phyloP scores from a whole-genome alignment of 2,797 vertebrate genomes.

The Notolabrus celidotus region DNA sequence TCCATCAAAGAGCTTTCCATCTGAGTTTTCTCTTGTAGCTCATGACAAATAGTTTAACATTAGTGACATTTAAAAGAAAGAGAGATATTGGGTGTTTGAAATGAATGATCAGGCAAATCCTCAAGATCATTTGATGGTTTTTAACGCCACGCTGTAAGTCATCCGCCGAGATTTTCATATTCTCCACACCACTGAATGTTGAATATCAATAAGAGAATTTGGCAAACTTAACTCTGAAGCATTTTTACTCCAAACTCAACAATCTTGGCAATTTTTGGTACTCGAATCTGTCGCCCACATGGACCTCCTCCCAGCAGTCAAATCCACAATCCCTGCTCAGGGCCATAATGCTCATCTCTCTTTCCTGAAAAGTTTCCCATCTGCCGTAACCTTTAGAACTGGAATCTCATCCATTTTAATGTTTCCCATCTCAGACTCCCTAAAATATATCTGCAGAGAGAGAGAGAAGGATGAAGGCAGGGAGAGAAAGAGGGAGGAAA shows the following conservation, averaged over 20 bases:
- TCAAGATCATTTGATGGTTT: not conserved
- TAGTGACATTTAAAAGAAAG: not conserved
- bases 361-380: conserved; percentile 60
- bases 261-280: conserved; percentile 17
- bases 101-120: not conserved
- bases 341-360: conserved; percentile 53
- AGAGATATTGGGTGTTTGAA: not conserved
- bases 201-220: not conserved
- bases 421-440: conserved; percentile 69
- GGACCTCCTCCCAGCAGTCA: conserved; percentile 39
- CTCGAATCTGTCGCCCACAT: conserved; percentile 34
- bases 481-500: conserved; percentile 43
- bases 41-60: not conserved
- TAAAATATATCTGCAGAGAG: conserved; percentile 65
- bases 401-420: conserved; percentile 74
- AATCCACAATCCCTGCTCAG: conserved; percentile 44
- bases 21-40: not conserved
- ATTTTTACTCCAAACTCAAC: conserved; percentile 20
- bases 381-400: conserved; percentile 66
- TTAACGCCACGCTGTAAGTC: not conserved
- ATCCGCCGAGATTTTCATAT: not conserved
- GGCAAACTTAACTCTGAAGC: not conserved
- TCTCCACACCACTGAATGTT: not conserved
- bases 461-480: conserved; percentile 34
- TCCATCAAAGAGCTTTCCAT: not conserved